Percentiles rank a stretch among this genome's conserved stretches.
These are phyloP conservation scores for Otolemur garnettii DNA, from an alignment of 2,113 vertebrate genomes.

Conservation along the genomic window DNA sequence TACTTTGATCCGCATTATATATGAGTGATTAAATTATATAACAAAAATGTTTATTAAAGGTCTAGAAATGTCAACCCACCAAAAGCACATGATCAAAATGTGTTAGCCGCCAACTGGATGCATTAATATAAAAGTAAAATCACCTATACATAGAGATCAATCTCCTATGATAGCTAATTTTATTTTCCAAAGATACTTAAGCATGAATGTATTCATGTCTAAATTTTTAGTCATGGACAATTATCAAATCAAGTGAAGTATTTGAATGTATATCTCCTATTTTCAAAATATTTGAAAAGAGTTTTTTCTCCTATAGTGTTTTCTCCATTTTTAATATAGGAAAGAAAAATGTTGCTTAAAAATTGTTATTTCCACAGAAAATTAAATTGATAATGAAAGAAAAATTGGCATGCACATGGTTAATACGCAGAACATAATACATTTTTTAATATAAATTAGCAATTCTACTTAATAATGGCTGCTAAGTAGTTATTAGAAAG, in stretches of 20 bases:
- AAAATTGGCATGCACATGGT: neutral
- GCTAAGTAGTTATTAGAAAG: neutral
- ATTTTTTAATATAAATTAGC: constrained; percentile 29
- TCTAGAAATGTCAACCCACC: neutral
- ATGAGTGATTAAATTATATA: neutral
- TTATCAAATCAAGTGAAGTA: constrained; percentile 59
- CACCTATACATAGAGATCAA: neutral
- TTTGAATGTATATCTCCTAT: constrained; percentile 29
- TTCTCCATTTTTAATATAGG: constrained; percentile 2
- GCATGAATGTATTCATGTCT: constrained; percentile 76
- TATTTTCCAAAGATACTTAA: constrained; percentile 74
- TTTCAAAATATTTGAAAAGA: neutral
- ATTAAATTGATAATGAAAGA: constrained; percentile 74
- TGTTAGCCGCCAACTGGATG: neutral
- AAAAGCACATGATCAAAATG: neutral
- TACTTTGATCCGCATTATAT: neutral
- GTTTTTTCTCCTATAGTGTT: neutral
- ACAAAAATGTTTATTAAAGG: neutral
- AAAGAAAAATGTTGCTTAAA: neutral
- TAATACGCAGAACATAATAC: neutral
- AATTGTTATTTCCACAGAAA: constrained; percentile 30
- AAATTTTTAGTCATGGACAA: constrained; percentile 64
- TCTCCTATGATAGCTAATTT: constrained; percentile 61
- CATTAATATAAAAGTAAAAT: constrained; percentile 43
- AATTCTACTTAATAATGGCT: neutral